Percentiles rank a stretch among this genome's conserved stretches.
These are phyloP conservation scores for Cosmopolites sordidus DNA, from an alignment of 2,888 invertebrate genomes.

Conservation along the genomic window DNA sequence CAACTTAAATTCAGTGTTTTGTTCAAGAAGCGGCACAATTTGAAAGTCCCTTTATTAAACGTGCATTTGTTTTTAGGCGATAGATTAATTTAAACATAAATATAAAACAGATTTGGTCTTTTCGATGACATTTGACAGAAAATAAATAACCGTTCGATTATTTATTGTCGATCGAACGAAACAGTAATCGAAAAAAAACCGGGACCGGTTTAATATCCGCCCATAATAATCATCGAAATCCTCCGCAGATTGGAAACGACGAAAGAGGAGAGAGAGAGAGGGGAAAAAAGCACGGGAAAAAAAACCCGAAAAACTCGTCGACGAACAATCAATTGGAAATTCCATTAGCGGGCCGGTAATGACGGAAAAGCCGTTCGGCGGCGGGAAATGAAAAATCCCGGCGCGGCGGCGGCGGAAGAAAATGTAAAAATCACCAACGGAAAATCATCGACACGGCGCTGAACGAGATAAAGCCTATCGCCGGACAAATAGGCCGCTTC, in stretches of 20 bases:
- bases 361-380: conserved; percentile 33
- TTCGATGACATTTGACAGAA: too few relatives aligned
- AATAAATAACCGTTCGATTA: too few relatives aligned
- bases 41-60: too few relatives aligned
- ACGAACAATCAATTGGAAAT: conserved; percentile 32
- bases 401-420: conserved; percentile 35
- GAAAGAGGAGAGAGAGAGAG: background rate
- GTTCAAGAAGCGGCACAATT: too few relatives aligned
- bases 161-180: too few relatives aligned
- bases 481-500: conserved; percentile 24
- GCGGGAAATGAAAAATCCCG: conserved; percentile 37
- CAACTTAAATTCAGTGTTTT: too few relatives aligned
- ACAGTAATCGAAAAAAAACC: conserved; percentile 5
- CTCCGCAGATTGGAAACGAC: conserved; percentile 20
- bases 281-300: conserved; percentile 5
- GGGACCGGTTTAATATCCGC: conserved; percentile 20
- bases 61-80: too few relatives aligned
- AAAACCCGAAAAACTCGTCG: conserved; percentile 16
- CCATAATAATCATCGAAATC: conserved; percentile 17
- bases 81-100: too few relatives aligned
- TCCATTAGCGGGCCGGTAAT: conserved; percentile 31
- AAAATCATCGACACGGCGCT: conserved; percentile 29
- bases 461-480: conserved; percentile 21
- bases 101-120: too few relatives aligned
- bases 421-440: conserved; percentile 36